Conservation (phyloP, 1,140 invertebrate genomes). For the Paraescarpia echinospica region DNA sequence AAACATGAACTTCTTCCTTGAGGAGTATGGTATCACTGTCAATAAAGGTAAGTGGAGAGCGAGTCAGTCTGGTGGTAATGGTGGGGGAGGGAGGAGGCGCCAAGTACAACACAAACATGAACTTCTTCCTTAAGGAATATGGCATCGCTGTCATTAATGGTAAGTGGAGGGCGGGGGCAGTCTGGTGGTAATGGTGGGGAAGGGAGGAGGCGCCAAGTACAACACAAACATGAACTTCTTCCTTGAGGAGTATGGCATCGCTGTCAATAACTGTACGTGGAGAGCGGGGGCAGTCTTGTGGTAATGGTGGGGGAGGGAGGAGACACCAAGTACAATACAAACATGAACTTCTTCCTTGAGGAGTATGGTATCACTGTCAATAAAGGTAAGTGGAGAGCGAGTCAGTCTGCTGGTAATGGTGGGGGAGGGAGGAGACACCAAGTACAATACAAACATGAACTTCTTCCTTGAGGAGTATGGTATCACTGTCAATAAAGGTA, state of each 20-base stretch:
- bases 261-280: constrained; percentile 85
- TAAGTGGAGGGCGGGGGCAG: constrained; percentile 77
- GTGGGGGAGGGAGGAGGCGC: constrained; percentile 90
- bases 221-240: constrained; percentile 97
- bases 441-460: constrained; percentile 91
- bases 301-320: constrained; percentile 88
- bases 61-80: constrained; percentile 82
- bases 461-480: constrained; percentile 95
- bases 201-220: constrained; percentile 85
- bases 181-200: constrained; percentile 81
- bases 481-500: constrained; percentile 92
- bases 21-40: constrained; percentile 93
- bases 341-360: constrained; percentile 95
- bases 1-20: constrained; percentile 95
- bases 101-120: constrained; percentile 89
- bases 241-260: constrained; percentile 92
- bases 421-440: constrained; percentile 86
- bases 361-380: constrained; percentile 95
- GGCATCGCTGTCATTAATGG: constrained; percentile 94
- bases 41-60: constrained; percentile 80
- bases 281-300: constrained; percentile 81
- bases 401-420: constrained; percentile 85
- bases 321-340: constrained; percentile 84
- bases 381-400: constrained; percentile 75
- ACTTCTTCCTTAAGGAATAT: constrained; percentile 94